Percentiles rank a stretch among this genome's conserved stretches.
These are phyloP conservation scores for Ischnura elegans DNA, from an alignment of 2,888 invertebrate species.

Conservation along the genomic window DNA sequence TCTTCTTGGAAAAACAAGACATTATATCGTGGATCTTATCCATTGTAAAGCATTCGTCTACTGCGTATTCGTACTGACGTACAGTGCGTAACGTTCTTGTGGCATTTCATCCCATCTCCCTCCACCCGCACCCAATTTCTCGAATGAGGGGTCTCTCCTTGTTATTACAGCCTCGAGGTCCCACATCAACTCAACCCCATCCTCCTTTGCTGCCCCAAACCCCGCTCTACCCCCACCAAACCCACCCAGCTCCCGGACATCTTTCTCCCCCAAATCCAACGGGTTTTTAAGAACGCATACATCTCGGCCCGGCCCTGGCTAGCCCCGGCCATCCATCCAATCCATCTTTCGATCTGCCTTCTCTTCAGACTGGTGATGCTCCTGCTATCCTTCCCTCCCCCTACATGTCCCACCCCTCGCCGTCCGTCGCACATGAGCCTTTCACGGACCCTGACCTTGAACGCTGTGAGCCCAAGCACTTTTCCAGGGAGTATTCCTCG, in stretches of 20 bases:
- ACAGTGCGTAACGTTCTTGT: not conserved
- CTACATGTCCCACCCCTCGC: not conserved
- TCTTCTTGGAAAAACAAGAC: no score
- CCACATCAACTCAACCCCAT: no score
- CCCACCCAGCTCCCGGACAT: not conserved
- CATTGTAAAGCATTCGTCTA: no score
- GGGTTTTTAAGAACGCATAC: not conserved
- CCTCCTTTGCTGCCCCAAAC: not conserved
- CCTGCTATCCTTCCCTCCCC: not conserved
- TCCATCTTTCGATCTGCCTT: no score
- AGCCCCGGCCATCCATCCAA: not conserved
- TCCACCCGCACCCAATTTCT: not conserved
- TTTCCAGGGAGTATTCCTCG: no score
- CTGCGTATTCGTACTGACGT: no score
- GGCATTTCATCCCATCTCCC: not conserved
- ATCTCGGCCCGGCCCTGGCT: not conserved
- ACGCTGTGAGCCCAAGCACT: no score
- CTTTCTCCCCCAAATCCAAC: not conserved
- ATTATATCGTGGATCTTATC: no score
- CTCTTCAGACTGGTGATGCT: no score
- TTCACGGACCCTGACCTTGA: no score
- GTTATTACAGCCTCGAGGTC: not conserved
- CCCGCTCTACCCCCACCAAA: not conserved
- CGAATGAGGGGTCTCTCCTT: not conserved
- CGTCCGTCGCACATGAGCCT: no score